A percentile compares a stretch with the other conserved stretches of the same genome.
phyloP scores from a whole-genome alignment of 1,140 invertebrate genomes.

The Delia radicum region DNA sequence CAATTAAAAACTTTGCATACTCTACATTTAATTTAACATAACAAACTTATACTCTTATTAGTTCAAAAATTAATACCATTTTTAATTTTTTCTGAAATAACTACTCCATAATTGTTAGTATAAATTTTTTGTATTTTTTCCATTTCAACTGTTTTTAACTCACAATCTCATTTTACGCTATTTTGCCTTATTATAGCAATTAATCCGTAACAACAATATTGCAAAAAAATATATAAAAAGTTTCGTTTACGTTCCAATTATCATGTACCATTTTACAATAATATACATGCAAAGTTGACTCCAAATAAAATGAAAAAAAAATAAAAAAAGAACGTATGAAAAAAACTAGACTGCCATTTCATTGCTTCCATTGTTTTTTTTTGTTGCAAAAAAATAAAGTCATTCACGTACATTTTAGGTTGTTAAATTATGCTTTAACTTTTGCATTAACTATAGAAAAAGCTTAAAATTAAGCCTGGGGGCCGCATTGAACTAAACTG shows the following conservation, averaged over 20 bases:
- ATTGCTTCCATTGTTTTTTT: too few species aligned
- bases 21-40: too few species aligned
- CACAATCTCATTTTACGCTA: not conserved
- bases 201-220: not conserved
- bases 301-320: not conserved
- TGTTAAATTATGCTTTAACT: not conserved
- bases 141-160: not conserved
- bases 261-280: not conserved
- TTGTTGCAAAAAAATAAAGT: too few species aligned
- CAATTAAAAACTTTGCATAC: not conserved
- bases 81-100: not conserved
- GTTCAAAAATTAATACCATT: not conserved
- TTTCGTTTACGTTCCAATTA: conserved; percentile 1
- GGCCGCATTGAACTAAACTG: not conserved
- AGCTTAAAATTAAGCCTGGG: not conserved
- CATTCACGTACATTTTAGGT: not conserved
- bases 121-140: not conserved
- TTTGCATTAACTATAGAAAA: not conserved
- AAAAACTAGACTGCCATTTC: not conserved
- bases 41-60: not conserved
- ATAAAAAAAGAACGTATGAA: not conserved
- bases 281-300: not conserved
- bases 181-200: not conserved
- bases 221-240: not conserved
- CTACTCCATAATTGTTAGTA: not conserved